phyloP scores from a whole-genome alignment of 2,888 invertebrate genomes.

The Melitaea athalia region DNA sequence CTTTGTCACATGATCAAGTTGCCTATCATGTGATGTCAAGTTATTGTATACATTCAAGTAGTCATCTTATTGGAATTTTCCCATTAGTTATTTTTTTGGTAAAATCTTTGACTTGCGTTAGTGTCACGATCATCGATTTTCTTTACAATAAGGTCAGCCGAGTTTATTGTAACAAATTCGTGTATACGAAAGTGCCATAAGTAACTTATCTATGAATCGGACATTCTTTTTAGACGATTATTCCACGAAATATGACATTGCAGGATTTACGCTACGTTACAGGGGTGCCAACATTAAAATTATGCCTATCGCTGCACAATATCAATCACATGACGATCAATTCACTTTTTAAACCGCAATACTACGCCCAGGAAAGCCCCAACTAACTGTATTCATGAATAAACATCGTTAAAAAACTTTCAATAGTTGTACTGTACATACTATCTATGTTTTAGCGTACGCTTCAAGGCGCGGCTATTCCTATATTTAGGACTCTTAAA shows the following conservation, averaged over 20 bases:
- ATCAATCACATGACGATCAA: slow-evolving; percentile 65
- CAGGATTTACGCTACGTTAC: slow-evolving; percentile 40
- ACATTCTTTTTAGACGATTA: not conserved
- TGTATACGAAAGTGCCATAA: not conserved
- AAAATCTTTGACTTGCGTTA: slow-evolving; percentile 1
- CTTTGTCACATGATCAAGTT: slow-evolving; percentile 62
- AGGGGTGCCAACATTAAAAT: slow-evolving; percentile 56
- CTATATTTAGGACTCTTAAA: slow-evolving; percentile 79
- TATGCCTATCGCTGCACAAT: slow-evolving; percentile 30
- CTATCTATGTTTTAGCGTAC: slow-evolving; percentile 50
- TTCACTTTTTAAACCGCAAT: slow-evolving; percentile 42
- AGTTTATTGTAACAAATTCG: not conserved
- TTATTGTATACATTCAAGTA: slow-evolving; percentile 11
- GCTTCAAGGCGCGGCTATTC: slow-evolving; percentile 71
- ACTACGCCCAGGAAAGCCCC: slow-evolving; percentile 46
- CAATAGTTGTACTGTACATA: slow-evolving; percentile 46
- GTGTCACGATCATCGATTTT: not conserved
- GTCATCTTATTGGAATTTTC: not conserved
- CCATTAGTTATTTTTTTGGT: not conserved
- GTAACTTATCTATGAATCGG: not conserved
- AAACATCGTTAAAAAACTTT: slow-evolving; percentile 44
- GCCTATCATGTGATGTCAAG: slow-evolving; percentile 61
- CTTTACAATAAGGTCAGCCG: not conserved
- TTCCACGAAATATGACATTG: slow-evolving; percentile 32
- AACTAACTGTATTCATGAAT: slow-evolving; percentile 35